Conservation (phyloP, 2,888 invertebrate genomes). For the Acanthacorydalis orientalis region DNA sequence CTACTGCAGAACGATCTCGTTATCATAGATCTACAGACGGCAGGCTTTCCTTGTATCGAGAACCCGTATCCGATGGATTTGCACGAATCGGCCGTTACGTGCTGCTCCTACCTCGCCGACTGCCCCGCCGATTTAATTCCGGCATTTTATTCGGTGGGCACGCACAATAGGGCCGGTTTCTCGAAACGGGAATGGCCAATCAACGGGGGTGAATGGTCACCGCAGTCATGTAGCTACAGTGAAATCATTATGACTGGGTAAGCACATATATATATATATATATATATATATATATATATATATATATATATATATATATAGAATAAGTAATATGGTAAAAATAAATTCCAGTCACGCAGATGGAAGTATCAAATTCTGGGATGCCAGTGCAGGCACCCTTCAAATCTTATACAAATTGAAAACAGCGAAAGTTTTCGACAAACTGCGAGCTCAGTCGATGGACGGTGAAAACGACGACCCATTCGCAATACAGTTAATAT, state of each 20-base stretch:
- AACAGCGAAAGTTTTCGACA: conserved; percentile 83
- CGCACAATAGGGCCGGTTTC: conserved; percentile 63
- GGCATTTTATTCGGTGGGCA: conserved; percentile 91
- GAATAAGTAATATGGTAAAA: too few relatives aligned
- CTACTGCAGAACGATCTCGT: conserved; percentile 95
- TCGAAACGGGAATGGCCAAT: conserved; percentile 93
- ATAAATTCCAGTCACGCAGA: conserved; percentile 73
- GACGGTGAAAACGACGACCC: conserved; percentile 65
- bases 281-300: too few relatives aligned
- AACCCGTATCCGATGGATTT: conserved; percentile 99
- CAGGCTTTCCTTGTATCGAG: conserved; percentile 96
- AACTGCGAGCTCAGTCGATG: conserved; percentile 44
- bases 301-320: too few relatives aligned
- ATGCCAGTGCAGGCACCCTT: conserved; percentile 88
- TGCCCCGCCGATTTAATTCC: conserved; percentile 96
- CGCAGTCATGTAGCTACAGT: conserved; percentile 89
- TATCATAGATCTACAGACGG: conserved; percentile 86
- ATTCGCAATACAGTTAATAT: conserved; percentile 76
- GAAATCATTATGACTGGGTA: conserved; percentile 98
- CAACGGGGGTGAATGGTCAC: conserved; percentile 91
- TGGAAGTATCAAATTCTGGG: conserved; percentile 98
- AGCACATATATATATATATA: conserved; percentile 11
- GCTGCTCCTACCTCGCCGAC: conserved; percentile 92
- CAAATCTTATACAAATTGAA: conserved; percentile 96
- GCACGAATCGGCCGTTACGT: conserved; percentile 96